phyloP scores from a whole-genome alignment of 2,113 vertebrate species.

The Tricholaema leucomelas region DNA sequence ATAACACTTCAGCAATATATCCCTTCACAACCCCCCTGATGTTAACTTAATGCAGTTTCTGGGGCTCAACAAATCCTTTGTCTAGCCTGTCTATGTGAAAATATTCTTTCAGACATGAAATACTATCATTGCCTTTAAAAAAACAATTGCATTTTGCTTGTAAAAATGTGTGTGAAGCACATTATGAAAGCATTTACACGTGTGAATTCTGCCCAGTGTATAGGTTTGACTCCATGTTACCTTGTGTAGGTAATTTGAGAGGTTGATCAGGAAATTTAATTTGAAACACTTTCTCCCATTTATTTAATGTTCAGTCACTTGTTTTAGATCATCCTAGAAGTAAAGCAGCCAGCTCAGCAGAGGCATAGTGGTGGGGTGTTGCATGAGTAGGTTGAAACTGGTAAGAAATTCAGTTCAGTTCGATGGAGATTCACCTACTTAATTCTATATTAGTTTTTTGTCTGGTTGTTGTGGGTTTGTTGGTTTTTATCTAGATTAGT shows the following conservation, averaged over 20 bases:
- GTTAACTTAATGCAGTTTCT: background rate
- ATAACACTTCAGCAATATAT: background rate
- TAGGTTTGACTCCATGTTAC: background rate
- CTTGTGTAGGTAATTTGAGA: background rate
- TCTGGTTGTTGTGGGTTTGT: too few species aligned
- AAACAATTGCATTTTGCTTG: background rate
- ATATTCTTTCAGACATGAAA: background rate
- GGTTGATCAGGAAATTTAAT: background rate
- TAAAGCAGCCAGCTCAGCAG: background rate
- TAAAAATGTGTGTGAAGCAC: background rate
- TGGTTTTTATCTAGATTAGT: background rate
- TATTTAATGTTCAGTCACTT: background rate
- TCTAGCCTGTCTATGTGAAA: background rate
- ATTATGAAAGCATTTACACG: background rate
- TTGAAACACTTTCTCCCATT: background rate
- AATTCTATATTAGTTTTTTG: background rate
- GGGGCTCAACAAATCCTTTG: background rate
- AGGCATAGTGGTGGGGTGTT: background rate
- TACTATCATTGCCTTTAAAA: background rate
- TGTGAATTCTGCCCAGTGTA: background rate
- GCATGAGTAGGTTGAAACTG: background rate
- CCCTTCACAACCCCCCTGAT: background rate
- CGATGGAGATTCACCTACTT: background rate
- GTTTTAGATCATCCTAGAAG: background rate
- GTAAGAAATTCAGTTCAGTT: background rate